Evolutionary conservation across 1,140 invertebrate genomes (phyloP).

Genomic region (Drosophila sp.): DNA sequence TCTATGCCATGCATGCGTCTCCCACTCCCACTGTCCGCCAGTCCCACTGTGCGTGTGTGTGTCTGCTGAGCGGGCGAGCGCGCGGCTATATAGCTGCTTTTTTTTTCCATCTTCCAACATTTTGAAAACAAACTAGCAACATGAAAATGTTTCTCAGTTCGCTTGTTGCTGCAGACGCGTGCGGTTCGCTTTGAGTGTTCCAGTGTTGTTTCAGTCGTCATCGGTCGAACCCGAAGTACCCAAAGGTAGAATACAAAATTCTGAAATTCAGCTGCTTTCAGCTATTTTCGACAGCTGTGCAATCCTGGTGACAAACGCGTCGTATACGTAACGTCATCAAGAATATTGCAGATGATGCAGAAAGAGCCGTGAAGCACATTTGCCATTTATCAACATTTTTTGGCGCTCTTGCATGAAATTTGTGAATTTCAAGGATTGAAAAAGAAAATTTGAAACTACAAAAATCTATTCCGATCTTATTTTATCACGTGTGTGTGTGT

Average conservation of each 20-base stretch:
- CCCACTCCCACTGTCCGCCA: background rate
- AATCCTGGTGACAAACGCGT: slow-evolving; percentile 52
- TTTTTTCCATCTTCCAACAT: slow-evolving; percentile 71
- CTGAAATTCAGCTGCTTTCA: slow-evolving; percentile 32
- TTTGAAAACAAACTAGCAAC: slow-evolving; percentile 78
- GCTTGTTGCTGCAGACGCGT: slow-evolving; percentile 79
- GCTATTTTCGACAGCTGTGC: slow-evolving; percentile 68
- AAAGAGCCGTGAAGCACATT: slow-evolving; percentile 35
- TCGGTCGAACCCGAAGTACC: slow-evolving; percentile 33
- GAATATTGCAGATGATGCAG: slow-evolving; percentile 26
- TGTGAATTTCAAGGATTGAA: slow-evolving; percentile 44
- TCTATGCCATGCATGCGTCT: slow-evolving; percentile 44
- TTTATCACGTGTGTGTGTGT: slow-evolving; percentile 9
- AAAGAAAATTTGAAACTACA: slow-evolving; percentile 22
- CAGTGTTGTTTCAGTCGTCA: slow-evolving; percentile 7
- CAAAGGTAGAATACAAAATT: slow-evolving; percentile 63
- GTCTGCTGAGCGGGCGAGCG: background rate
- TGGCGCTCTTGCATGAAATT: slow-evolving; percentile 46
- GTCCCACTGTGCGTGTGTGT: slow-evolving; percentile 28
- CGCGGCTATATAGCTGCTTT: slow-evolving; percentile 40
- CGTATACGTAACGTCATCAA: slow-evolving; percentile 61
- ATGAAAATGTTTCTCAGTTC: slow-evolving; percentile 80
- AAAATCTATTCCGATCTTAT: slow-evolving; percentile 2
- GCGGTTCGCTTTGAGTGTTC: slow-evolving; percentile 55
- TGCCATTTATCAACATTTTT: slow-evolving; percentile 31